These are phyloP conservation scores for Plecturocebus donacophilus DNA, from an alignment of 2,113 vertebrate species.

Conservation along the genomic window DNA sequence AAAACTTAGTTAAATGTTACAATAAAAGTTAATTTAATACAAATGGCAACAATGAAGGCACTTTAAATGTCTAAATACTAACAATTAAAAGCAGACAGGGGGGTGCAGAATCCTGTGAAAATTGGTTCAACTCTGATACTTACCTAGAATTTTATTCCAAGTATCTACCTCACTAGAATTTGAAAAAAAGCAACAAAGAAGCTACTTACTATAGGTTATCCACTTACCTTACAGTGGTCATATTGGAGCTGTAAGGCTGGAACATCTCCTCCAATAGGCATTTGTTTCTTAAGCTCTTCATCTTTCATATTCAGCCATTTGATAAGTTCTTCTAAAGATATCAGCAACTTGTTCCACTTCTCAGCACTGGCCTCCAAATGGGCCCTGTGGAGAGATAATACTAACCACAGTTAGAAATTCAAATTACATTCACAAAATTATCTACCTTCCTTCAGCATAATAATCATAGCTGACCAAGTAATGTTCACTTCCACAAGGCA, in stretches of 20 bases:
- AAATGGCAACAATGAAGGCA: neutral
- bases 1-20: neutral
- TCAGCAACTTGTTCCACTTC: constrained; percentile 94
- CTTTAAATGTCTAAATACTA: neutral
- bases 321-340: constrained; percentile 94
- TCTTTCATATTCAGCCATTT: constrained; percentile 96
- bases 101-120: neutral
- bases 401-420: constrained; percentile 18
- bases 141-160: neutral
- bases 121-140: neutral
- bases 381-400: constrained; percentile 84
- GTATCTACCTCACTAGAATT: neutral
- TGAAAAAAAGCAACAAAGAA: neutral
- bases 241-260: constrained; percentile 95
- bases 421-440: neutral
- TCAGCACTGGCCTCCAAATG: constrained; percentile 97
- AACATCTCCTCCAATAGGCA: constrained; percentile 96
- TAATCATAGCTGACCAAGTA: neutral
- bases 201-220: neutral
- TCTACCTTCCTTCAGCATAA: neutral
- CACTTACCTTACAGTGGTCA: constrained; percentile 93
- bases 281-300: constrained; percentile 95
- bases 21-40: neutral
- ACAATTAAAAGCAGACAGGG: neutral
- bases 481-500: neutral